Base-by-base conservation (phyloP, 2,888 invertebrate species). In the Rhimphoctona megacephalus region DNA sequence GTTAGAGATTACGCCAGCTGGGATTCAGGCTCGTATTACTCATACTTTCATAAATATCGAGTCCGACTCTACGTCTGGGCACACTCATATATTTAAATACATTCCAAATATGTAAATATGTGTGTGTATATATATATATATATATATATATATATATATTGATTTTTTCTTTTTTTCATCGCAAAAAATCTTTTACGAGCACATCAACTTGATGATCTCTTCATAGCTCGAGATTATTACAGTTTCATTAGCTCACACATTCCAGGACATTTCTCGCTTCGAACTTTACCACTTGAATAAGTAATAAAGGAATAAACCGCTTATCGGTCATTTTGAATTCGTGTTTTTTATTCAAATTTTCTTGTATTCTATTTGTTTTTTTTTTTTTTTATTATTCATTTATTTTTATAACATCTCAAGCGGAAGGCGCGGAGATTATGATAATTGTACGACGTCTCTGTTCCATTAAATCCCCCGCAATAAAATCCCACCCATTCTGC, bases 171-270 rank as follows among this genome's bases (percentile, higher is more conserved):
- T n/a, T 19, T 49, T 49, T 49, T 49, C 6, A 3, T n/a, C 19
- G 19, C 64, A 49, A 77, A 19, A 2, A 33, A 9, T 5, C 33
- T 19, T 54, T 19, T 19, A 54, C 73, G 73, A 73, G 19, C 78
- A 30, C 74, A 69, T 49, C 78, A 85, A 46, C 81, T 36, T 52
- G 77, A 43, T 85, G 82, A 85, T 85, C 82, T 79, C 85, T 85
- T 85, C 78, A 82, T 79, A 85, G 82, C 82, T 57, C 46, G 69
- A 79, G 82, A 85, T 85, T 79, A 79, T 82, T 82, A 82, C 85
- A 85, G 79, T 85, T 85, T 85, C 85, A 85, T 82, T 82, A 85
- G 85, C 61, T 78, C 74, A 72, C 33, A 49, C 72, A 22, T 57
- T 30, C 61, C 54, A 25, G 5, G 22, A 74, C 79, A 43, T 49